A percentile compares a stretch with the other conserved stretches of the same genome.
Evolutionary conservation across 1,140 invertebrate genomes (phyloP).

Genomic region (Drosophila melanica): DNA sequence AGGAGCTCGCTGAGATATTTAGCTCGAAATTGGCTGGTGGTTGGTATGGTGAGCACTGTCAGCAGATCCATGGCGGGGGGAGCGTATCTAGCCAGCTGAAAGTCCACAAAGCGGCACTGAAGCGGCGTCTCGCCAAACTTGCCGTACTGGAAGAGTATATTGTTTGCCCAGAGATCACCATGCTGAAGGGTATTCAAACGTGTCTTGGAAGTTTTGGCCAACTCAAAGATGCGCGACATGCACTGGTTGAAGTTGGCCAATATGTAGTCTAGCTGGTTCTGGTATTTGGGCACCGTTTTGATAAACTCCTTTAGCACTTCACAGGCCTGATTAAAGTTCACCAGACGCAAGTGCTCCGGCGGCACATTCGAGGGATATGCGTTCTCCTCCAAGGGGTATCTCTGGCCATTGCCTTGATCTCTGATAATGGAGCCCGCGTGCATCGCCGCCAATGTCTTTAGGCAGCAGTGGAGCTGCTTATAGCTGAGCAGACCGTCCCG

Average conservation of each 20-base stretch:
- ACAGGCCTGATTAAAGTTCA: slow-evolving; percentile 84
- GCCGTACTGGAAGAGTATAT: slow-evolving; percentile 86
- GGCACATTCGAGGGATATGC: slow-evolving; percentile 82
- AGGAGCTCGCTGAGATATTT: slow-evolving; percentile 84
- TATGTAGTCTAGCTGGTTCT: slow-evolving; percentile 70
- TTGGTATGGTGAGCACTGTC: slow-evolving; percentile 85
- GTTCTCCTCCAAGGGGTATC: slow-evolving; percentile 85
- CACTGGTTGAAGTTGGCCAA: slow-evolving; percentile 71
- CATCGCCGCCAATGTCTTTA: slow-evolving; percentile 85
- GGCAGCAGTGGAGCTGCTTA: slow-evolving; percentile 84
- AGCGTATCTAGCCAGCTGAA: slow-evolving; percentile 86
- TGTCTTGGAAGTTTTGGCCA: slow-evolving; percentile 84
- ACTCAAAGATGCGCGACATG: slow-evolving; percentile 83
- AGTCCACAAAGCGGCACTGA: slow-evolving; percentile 86
- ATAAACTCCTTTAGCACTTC: slow-evolving; percentile 84
- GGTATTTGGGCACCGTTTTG: slow-evolving; percentile 77
- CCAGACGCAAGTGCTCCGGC: slow-evolving; percentile 69
- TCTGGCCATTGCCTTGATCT: slow-evolving; percentile 84
- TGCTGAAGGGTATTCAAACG: slow-evolving; percentile 86
- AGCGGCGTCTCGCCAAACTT: slow-evolving; percentile 75
- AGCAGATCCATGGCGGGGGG: slow-evolving; percentile 85
- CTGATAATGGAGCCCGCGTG: slow-evolving; percentile 86
- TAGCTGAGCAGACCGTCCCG: slow-evolving; percentile 84
- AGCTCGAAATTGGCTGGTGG: slow-evolving; percentile 83
- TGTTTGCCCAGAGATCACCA: slow-evolving; percentile 87